Conservation (phyloP, 2,797 vertebrate genomes). For the Pristis pectinata region DNA sequence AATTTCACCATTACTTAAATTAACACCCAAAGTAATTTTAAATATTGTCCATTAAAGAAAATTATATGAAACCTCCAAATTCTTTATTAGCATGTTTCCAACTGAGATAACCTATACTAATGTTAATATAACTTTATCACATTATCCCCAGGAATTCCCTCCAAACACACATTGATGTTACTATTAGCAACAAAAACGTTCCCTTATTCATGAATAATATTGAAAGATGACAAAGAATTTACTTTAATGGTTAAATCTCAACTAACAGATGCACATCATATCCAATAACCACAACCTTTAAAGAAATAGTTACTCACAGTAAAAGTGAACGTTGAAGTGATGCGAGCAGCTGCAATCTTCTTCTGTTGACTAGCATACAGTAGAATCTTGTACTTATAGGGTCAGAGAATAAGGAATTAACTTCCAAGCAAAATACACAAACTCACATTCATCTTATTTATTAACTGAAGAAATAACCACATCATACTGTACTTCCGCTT, state of each 20-base stretch:
- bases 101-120: background rate
- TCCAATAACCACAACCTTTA: background rate
- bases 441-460: background rate
- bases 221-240: no score
- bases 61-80: background rate
- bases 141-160: background rate
- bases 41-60: background rate
- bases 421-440: background rate
- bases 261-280: background rate
- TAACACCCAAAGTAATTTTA: background rate
- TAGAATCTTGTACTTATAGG: conserved; percentile 81
- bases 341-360: conserved; percentile 71
- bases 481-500: background rate
- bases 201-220: background rate
- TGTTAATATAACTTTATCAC: background rate
- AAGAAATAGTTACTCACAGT: conserved; percentile 63
- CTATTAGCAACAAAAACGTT: background rate
- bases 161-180: background rate
- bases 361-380: conserved; percentile 90
- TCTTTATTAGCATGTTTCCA: background rate
- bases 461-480: background rate
- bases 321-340: conserved; percentile 73
- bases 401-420: conserved; percentile 21
- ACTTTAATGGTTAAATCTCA: background rate
- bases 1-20: background rate